Evolutionary conservation across 1,140 invertebrate species (phyloP).

Genomic region (Diprion similis): DNA sequence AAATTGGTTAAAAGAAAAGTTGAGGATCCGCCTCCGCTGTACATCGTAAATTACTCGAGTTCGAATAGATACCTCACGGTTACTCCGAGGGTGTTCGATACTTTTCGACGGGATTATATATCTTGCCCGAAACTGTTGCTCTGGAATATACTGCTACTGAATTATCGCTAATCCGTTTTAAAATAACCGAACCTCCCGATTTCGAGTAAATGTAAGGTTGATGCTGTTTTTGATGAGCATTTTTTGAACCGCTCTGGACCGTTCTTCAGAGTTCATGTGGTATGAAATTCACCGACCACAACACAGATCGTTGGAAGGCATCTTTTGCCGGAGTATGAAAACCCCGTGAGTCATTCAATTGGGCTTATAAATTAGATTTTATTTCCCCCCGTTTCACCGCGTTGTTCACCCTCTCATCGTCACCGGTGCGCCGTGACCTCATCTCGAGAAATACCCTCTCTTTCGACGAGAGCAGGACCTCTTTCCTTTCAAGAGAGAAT

Average conservation of each 20-base stretch:
- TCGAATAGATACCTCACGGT: not conserved
- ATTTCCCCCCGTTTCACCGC: not conserved
- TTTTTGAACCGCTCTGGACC: too few relatives aligned
- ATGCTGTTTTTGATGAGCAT: too few relatives aligned
- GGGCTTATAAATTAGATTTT: not conserved
- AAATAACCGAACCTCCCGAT: too few relatives aligned
- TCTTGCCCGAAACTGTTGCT: too few relatives aligned
- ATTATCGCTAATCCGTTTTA: too few relatives aligned
- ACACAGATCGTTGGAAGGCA: too few relatives aligned
- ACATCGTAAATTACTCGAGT: not conserved
- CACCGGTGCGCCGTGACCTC: not conserved
- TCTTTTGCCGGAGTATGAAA: not conserved
- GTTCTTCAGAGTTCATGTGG: too few relatives aligned
- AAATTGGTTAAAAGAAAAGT: not conserved
- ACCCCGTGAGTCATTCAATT: not conserved
- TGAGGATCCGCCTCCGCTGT: not conserved
- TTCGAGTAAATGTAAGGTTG: too few relatives aligned
- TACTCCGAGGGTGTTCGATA: not conserved
- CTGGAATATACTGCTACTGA: too few relatives aligned
- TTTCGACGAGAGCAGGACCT: not conserved
- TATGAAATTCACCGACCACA: too few relatives aligned
- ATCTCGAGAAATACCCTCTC: not conserved
- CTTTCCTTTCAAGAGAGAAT: constrained; percentile 5
- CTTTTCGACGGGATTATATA: too few relatives aligned
- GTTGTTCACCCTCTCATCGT: not conserved